phyloP scores from a whole-genome alignment of 2,113 vertebrate genomes.

The Callipepla squamata region DNA sequence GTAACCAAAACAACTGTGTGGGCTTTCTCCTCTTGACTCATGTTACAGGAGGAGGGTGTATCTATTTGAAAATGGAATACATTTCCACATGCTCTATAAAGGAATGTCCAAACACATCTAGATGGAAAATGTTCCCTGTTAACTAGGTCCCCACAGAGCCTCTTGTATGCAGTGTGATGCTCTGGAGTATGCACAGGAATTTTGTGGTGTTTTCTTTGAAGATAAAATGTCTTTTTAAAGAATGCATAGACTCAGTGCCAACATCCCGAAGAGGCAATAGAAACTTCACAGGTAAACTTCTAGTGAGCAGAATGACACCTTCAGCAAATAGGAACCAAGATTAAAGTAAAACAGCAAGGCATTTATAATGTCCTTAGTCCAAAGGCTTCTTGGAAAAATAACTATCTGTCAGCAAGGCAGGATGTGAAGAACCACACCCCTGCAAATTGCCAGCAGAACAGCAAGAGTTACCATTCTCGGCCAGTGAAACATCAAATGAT shows the following conservation, averaged over 20 bases:
- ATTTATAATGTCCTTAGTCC: neutral
- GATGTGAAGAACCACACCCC: neutral
- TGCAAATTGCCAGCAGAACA: conserved; percentile 13
- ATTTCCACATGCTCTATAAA: conserved; percentile 49
- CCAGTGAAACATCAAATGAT: conserved; percentile 22
- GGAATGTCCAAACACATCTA: conserved; percentile 42
- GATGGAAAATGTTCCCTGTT: conserved; percentile 16
- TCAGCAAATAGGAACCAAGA: neutral
- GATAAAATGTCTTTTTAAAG: neutral
- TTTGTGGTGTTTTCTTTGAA: neutral
- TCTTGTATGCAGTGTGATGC: neutral
- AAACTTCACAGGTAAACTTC: conserved; percentile 16
- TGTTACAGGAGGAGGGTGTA: conserved; percentile 62
- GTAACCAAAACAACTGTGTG: conserved; percentile 75
- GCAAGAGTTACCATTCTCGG: neutral
- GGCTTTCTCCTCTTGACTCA: conserved; percentile 72
- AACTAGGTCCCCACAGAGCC: neutral
- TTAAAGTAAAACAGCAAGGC: conserved; percentile 26
- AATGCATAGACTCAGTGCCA: neutral
- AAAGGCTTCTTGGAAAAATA: conserved; percentile 3
- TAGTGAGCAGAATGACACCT: neutral
- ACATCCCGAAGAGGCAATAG: neutral
- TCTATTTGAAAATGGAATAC: conserved; percentile 55
- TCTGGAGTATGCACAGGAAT: neutral
- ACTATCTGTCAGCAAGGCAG: neutral